These are phyloP conservation scores for Drosophila tropicalis DNA, from an alignment of 1,140 invertebrate species.

Conservation along the genomic window DNA sequence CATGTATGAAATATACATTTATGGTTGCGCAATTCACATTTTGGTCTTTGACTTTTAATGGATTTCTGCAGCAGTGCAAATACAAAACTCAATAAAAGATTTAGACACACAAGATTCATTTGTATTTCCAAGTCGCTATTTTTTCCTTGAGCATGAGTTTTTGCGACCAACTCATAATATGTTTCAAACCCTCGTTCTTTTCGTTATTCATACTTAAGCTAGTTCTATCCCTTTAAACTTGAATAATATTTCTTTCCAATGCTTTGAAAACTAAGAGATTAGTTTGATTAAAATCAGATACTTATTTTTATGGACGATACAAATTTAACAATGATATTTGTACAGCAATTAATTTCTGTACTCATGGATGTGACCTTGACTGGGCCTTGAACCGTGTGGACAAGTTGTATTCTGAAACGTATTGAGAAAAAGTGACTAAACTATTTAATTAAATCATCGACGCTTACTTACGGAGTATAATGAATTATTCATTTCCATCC, in stretches of 20 bases:
- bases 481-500: conserved; percentile 62
- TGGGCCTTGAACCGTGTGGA: not conserved
- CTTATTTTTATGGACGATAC: no score
- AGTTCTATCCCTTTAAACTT: no score
- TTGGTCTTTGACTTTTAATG: conserved; percentile 45
- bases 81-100: conserved; percentile 32
- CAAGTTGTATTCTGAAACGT: not conserved
- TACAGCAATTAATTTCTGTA: no score
- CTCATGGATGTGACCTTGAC: conserved; percentile 29
- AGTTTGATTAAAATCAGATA: no score
- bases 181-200: no score
- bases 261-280: no score
- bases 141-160: no score
- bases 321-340: no score
- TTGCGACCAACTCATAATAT: no score
- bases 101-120: not conserved
- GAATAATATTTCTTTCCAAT: no score
- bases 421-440: conserved; percentile 19
- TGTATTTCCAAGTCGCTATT: no score
- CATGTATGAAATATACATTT: conserved; percentile 32
- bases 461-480: conserved; percentile 51
- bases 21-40: conserved; percentile 34
- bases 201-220: no score
- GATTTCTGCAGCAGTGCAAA: conserved; percentile 48
- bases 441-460: conserved; percentile 71